phyloP scores from a whole-genome alignment of 2,888 invertebrate genomes.

The Noctuana brunneofusca region DNA sequence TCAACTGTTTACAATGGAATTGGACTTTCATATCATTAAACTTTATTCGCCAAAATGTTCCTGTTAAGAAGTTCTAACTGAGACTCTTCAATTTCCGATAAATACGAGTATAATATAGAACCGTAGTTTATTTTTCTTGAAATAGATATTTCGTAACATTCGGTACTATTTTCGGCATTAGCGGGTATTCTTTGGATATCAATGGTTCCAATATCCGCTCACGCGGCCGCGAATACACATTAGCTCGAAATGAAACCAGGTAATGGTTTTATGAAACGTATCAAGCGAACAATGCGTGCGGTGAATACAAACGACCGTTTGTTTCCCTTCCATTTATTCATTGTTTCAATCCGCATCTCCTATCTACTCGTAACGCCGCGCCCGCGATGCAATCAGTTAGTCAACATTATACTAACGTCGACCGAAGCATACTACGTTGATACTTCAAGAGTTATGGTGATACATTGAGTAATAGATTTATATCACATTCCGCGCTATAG shows the following conservation, averaged over 20 bases:
- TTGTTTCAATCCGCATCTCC: background rate
- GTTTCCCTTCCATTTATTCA: conserved; percentile 6
- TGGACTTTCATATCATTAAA: too few species aligned
- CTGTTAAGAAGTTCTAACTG: too few species aligned
- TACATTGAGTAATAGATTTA: too few species aligned
- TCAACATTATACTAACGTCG: background rate
- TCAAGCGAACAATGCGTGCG: conserved; percentile 14
- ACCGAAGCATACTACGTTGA: background rate
- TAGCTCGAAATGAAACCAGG: conserved; percentile 19
- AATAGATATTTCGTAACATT: background rate
- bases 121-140: background rate
- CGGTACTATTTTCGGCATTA: background rate
- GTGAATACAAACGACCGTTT: conserved; percentile 13
- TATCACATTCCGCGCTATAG: too few species aligned
- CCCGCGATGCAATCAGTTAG: background rate
- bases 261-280: conserved; percentile 22
- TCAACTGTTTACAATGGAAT: too few species aligned
- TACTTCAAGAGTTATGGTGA: too few species aligned
- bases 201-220: background rate
- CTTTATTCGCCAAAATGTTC: too few species aligned
- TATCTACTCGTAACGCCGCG: background rate
- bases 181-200: background rate
- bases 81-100: too few species aligned
- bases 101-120: too few species aligned
- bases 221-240: conserved; percentile 13